These are phyloP conservation scores for Phthorimaea operculella DNA, from an alignment of 1,140 invertebrate genomes.

Conservation along the genomic window DNA sequence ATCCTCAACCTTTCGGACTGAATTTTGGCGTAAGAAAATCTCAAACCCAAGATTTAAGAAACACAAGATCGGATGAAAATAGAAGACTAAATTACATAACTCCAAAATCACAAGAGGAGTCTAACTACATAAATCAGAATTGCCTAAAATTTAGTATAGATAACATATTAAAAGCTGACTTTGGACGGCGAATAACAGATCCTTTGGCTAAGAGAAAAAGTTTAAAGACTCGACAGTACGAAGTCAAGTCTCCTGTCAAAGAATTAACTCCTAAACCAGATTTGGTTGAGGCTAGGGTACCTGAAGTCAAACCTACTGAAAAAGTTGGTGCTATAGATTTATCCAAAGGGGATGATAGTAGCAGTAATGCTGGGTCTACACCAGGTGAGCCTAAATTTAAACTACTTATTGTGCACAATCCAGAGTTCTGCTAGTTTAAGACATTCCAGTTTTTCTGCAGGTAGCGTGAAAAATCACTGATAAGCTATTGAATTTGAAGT, in stretches of 20 bases:
- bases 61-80: constrained; percentile 36
- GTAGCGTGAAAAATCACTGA: no score
- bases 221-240: constrained; percentile 37
- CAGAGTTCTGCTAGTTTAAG: no score
- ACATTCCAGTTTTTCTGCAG: no score
- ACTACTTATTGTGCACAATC: no score
- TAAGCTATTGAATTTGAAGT: no score
- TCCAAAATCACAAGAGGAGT: constrained; percentile 50
- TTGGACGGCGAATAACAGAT: constrained; percentile 80
- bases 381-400: constrained; percentile 31
- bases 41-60: constrained; percentile 26
- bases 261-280: constrained; percentile 32
- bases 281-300: constrained; percentile 35
- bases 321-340: constrained; percentile 54
- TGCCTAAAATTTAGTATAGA: constrained; percentile 91
- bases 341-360: constrained; percentile 52
- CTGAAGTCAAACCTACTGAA: constrained; percentile 44
- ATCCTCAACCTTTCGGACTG: constrained; percentile 33
- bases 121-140: constrained; percentile 69
- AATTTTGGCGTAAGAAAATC: constrained; percentile 39
- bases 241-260: constrained; percentile 40
- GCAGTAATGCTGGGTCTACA: constrained; percentile 43
- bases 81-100: constrained; percentile 33
- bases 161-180: constrained; percentile 91
- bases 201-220: constrained; percentile 72